Percentiles rank a stretch among this genome's conserved stretches.
Evolutionary conservation across 2,888 invertebrate genomes (phyloP).

Genomic region (Cotesia congregata): DNA sequence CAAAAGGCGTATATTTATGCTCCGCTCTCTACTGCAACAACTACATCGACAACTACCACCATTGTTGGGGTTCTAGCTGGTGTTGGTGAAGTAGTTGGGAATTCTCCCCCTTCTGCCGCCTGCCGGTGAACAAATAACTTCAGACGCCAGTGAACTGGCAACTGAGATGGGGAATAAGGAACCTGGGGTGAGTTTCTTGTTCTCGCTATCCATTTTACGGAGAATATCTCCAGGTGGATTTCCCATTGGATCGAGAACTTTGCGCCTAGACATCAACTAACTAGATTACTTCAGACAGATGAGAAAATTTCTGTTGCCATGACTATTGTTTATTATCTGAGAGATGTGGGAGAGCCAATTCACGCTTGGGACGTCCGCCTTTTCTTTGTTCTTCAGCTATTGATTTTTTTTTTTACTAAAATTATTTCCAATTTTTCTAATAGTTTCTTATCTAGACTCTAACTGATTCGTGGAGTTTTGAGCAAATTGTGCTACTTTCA

Average conservation of each 20-base stretch:
- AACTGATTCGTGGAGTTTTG: no score
- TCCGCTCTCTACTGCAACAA: background rate
- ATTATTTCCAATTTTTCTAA: no score
- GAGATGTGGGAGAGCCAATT: no score
- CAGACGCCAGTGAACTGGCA: conserved; percentile 4
- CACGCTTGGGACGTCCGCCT: no score
- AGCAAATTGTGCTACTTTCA: no score
- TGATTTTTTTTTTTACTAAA: no score
- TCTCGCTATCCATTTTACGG: conserved; percentile 33
- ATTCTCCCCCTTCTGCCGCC: no score
- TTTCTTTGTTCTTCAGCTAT: no score
- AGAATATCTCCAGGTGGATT: conserved; percentile 33
- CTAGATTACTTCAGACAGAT: conserved; percentile 35
- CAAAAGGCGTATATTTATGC: conserved; percentile 17
- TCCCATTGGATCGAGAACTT: conserved; percentile 37
- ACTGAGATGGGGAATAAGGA: conserved; percentile 28
- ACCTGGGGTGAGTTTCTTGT: conserved; percentile 29
- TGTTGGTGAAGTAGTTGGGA: no score
- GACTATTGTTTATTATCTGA: conserved; percentile 25
- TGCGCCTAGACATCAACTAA: conserved; percentile 23
- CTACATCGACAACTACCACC: no score
- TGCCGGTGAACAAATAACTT: conserved; percentile 8
- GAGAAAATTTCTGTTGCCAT: conserved; percentile 25
- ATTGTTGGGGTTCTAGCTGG: no score
- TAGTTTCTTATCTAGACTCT: no score